A percentile compares a stretch with the other conserved stretches of the same genome.
Conservation (phyloP, 2,113 vertebrate genomes). For the Ramphastos sulfuratus region DNA sequence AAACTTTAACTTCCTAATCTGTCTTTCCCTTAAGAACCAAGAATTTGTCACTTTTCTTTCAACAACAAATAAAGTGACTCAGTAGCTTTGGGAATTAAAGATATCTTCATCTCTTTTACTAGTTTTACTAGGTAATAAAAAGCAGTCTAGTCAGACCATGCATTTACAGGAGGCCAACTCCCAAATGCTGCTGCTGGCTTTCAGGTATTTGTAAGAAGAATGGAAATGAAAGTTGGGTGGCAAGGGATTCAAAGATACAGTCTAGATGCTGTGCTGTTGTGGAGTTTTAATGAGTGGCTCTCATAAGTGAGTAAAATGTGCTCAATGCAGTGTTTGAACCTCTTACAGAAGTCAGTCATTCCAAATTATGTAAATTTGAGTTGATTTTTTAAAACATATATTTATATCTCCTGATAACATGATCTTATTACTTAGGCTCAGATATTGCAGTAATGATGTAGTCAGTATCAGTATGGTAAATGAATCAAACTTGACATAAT, state of each 20-base stretch:
- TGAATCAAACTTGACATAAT: background rate
- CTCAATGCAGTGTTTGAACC: background rate
- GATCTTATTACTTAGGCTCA: background rate
- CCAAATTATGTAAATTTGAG: fast-evolving
- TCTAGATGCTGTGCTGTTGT: background rate
- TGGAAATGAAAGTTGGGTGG: background rate
- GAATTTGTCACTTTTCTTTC: background rate
- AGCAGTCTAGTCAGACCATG: background rate
- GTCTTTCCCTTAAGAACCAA: background rate
- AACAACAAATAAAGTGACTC: background rate
- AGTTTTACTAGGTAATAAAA: background rate
- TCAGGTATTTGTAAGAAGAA: background rate
- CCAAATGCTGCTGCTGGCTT: background rate
- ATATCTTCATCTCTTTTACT: background rate
- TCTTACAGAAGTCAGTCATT: background rate
- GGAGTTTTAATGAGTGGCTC: background rate
- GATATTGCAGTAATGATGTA: background rate
- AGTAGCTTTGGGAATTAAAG: background rate
- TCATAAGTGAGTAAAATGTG: background rate
- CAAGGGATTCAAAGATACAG: background rate
- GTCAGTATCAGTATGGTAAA: background rate
- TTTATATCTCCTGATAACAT: background rate
- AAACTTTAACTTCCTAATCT: background rate
- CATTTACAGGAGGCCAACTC: background rate
- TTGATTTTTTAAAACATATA: background rate